Conservation (phyloP, 2,888 invertebrate genomes). For the Phyllotreta cruciferae region DNA sequence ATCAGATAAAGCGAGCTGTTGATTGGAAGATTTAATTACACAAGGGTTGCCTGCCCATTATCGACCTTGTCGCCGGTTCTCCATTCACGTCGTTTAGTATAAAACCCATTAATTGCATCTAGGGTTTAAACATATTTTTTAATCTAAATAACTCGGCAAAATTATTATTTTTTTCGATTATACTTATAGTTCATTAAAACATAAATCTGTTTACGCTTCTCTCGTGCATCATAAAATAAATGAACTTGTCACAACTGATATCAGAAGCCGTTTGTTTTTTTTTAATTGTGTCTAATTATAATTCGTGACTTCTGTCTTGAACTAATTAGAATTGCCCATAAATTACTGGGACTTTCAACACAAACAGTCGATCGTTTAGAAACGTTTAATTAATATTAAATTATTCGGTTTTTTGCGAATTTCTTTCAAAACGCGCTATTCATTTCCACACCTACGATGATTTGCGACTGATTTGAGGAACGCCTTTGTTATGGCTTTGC, state of each 20-base stretch:
- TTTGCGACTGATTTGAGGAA: slow-evolving; percentile 50
- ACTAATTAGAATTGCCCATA: too few relatives aligned
- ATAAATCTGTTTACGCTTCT: too few relatives aligned
- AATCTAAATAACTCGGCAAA: too few relatives aligned
- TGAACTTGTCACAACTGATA: too few relatives aligned
- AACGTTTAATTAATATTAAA: neutral
- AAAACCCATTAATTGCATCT: neutral
- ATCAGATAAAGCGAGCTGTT: slow-evolving; percentile 59
- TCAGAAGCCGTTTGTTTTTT: too few relatives aligned
- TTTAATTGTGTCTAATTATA: slow-evolving; percentile 35
- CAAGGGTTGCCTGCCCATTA: slow-evolving; percentile 48
- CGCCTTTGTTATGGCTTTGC: slow-evolving; percentile 58
- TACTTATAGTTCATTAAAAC: too few relatives aligned
- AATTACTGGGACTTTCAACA: too few relatives aligned
- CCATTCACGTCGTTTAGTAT: slow-evolving; percentile 2
- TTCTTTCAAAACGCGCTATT: slow-evolving; percentile 37
- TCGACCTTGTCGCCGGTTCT: slow-evolving; percentile 40
- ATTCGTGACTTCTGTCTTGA: neutral
- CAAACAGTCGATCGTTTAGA: too few relatives aligned
- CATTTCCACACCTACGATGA: slow-evolving; percentile 44
- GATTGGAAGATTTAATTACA: slow-evolving; percentile 61
- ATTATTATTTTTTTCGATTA: neutral
- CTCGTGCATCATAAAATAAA: too few relatives aligned
- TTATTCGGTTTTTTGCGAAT: too few relatives aligned
- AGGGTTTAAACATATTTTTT: too few relatives aligned